These are phyloP conservation scores for Nymphicus hollandicus DNA, from an alignment of 2,113 vertebrate species.

Conservation along the genomic window DNA sequence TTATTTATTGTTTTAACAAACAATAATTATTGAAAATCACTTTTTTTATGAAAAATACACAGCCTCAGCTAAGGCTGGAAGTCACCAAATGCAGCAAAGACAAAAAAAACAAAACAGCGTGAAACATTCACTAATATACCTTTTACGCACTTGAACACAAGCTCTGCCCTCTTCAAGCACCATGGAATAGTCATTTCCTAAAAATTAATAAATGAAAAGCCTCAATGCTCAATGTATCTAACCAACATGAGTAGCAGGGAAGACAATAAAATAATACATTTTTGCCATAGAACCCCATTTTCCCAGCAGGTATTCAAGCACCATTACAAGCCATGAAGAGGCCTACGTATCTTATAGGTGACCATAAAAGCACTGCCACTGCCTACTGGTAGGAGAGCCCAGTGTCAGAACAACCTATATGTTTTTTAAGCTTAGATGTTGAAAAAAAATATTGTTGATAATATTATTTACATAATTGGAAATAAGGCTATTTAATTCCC, in stretches of 20 bases:
- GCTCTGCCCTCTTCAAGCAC: slow-evolving; percentile 80
- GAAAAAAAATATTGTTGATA: background rate
- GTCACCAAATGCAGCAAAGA: background rate
- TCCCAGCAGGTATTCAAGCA: background rate
- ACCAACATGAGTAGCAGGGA: background rate
- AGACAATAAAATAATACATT: background rate
- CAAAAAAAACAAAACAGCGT: background rate
- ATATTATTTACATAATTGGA: background rate
- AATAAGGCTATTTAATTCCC: background rate
- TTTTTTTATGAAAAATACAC: background rate
- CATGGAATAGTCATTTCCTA: slow-evolving; percentile 87
- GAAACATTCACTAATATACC: slow-evolving; percentile 67
- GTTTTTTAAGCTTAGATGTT: background rate
- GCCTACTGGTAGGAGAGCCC: background rate
- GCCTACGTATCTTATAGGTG: background rate
- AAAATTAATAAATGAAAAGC: slow-evolving; percentile 10
- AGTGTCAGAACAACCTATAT: background rate
- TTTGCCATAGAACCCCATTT: background rate
- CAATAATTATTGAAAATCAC: background rate
- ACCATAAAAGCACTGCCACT: background rate
- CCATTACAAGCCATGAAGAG: background rate
- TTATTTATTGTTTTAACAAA: background rate
- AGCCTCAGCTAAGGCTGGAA: background rate
- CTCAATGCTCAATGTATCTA: background rate
- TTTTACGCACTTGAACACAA: slow-evolving; percentile 98